Evolutionary conservation across 1,140 invertebrate species (phyloP).

Genomic region (Drosophila bifasciata): DNA sequence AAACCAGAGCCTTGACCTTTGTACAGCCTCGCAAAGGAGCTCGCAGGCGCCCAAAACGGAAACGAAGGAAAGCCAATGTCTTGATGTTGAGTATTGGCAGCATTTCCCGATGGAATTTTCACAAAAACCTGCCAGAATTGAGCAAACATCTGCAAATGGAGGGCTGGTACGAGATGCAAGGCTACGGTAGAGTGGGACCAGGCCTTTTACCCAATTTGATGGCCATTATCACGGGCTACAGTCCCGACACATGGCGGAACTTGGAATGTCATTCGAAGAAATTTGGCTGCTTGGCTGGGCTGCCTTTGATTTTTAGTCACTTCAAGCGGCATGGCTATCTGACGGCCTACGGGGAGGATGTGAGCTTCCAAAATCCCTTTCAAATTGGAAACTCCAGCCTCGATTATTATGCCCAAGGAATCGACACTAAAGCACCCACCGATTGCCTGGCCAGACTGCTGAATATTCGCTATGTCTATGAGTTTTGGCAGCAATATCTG

Average conservation of each 20-base stretch:
- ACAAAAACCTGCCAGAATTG: slow-evolving; percentile 90
- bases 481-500: slow-evolving; percentile 86
- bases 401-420: no score
- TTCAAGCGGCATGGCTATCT: slow-evolving; percentile 89
- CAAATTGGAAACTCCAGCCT: slow-evolving; percentile 86
- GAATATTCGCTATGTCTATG: slow-evolving; percentile 86
- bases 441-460: slow-evolving; percentile 65
- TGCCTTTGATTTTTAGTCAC: slow-evolving; percentile 89
- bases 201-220: slow-evolving; percentile 93
- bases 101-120: slow-evolving; percentile 90
- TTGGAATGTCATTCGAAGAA: slow-evolving; percentile 86
- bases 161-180: slow-evolving; percentile 84
- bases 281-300: neutral
- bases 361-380: slow-evolving; percentile 22
- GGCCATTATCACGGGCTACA: slow-evolving; percentile 89
- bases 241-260: slow-evolving; percentile 83
- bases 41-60: no score
- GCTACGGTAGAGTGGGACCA: slow-evolving; percentile 85
- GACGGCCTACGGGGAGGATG: slow-evolving; percentile 92
- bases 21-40: neutral
- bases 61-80: slow-evolving; percentile 80
- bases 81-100: slow-evolving; percentile 92
- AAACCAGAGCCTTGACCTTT: slow-evolving; percentile 6
- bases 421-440: neutral
- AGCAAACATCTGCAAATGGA: slow-evolving; percentile 86